Evolutionary conservation across 2,888 invertebrate genomes (phyloP).

Genomic region (Drosophila neoperkinsi): DNA sequence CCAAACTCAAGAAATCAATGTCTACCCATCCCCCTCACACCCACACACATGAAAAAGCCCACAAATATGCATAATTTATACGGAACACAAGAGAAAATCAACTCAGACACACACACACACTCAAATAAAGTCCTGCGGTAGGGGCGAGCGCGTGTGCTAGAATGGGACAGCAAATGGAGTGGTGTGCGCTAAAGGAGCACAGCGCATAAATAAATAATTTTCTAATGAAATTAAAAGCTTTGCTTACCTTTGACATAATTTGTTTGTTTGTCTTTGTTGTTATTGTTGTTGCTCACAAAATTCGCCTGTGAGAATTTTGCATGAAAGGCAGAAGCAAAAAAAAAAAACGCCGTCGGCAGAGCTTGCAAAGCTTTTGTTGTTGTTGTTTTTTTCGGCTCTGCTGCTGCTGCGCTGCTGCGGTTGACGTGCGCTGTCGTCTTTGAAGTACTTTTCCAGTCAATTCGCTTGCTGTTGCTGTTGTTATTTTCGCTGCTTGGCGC

Average conservation of each 20-base stretch:
- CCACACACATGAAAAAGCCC: constrained; percentile 40
- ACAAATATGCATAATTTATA: constrained; percentile 73
- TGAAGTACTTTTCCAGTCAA: constrained; percentile 32
- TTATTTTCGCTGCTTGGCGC: constrained; percentile 24
- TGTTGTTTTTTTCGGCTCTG: constrained; percentile 21
- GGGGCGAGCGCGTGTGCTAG: constrained; percentile 4
- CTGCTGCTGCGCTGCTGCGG: constrained; percentile 24
- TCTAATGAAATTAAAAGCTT: constrained; percentile 70
- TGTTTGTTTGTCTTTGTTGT: constrained; percentile 18
- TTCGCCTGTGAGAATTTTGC: constrained; percentile 29
- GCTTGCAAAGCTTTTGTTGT: constrained; percentile 27
- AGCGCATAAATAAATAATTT: constrained; percentile 67
- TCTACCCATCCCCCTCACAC: neutral
- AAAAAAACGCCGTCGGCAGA: constrained; percentile 53
- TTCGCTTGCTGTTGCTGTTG: constrained; percentile 21
- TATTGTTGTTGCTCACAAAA: constrained; percentile 16
- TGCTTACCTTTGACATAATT: constrained; percentile 78
- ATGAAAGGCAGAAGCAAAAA: constrained; percentile 3
- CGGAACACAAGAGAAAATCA: constrained; percentile 60
- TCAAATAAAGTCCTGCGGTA: constrained; percentile 50
- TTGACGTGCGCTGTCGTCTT: constrained; percentile 32
- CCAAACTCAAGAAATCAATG: constrained; percentile 64
- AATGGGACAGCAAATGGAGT: constrained; percentile 17
- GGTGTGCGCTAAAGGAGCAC: constrained; percentile 5
- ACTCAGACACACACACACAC: constrained; percentile 18